Conservation (phyloP, 2,113 vertebrate genomes). For the Eretmodus cyanostictus region DNA sequence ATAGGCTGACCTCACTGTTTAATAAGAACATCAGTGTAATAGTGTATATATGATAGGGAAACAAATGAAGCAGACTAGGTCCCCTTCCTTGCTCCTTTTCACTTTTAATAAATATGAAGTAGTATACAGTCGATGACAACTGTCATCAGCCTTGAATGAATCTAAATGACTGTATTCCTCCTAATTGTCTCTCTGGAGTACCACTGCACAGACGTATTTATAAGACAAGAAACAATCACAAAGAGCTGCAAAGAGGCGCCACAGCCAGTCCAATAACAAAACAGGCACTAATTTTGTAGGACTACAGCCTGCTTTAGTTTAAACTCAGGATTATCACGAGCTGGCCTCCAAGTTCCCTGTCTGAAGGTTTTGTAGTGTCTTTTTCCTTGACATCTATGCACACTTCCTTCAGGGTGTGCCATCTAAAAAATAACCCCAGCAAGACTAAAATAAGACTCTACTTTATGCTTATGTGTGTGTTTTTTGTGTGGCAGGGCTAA, state of each 20-base stretch:
- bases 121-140: neutral
- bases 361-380: neutral
- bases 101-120: neutral
- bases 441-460: neutral
- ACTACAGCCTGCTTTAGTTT: neutral
- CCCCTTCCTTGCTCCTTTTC: neutral
- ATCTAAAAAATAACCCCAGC: neutral
- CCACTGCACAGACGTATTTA: neutral
- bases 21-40: neutral
- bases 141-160: neutral
- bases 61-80: neutral
- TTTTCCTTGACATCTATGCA: neutral
- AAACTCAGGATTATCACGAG: neutral
- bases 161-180: neutral
- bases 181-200: neutral
- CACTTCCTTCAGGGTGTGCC: neutral
- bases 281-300: neutral
- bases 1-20: neutral
- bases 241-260: neutral
- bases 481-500: slow-evolving; percentile 81
- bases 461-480: neutral
- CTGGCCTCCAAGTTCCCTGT: neutral
- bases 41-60: neutral
- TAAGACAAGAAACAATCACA: neutral
- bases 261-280: neutral